phyloP scores from a whole-genome alignment of 2,888 invertebrate genomes.

The Hipparchia sbordonii region DNA sequence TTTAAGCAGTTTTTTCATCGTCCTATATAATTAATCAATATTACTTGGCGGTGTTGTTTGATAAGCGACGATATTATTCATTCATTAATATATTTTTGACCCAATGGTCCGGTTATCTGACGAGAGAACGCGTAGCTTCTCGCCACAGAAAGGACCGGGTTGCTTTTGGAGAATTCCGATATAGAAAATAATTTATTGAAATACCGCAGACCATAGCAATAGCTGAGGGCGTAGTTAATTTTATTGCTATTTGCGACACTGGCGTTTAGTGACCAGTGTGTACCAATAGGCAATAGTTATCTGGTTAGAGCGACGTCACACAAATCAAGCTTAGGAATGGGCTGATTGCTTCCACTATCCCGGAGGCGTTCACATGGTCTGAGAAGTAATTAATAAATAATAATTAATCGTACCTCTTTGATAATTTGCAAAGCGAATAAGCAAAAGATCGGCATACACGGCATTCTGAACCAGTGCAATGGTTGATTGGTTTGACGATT shows the following conservation, averaged over 20 bases:
- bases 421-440: neutral
- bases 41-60: too few species aligned
- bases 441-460: too few species aligned
- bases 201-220: slow-evolving; percentile 25
- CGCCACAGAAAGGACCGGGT: neutral
- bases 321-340: slow-evolving; percentile 17
- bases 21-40: too few species aligned
- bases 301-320: slow-evolving; percentile 17
- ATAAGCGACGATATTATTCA: too few species aligned
- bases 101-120: neutral
- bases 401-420: neutral
- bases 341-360: slow-evolving; percentile 4
- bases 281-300: slow-evolving; percentile 9
- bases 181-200: slow-evolving; percentile 36
- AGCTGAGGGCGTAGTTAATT: slow-evolving; percentile 29
- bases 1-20: too few species aligned
- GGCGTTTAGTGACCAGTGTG: slow-evolving; percentile 13
- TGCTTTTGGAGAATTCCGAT: slow-evolving; percentile 29
- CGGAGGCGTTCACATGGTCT: slow-evolving; percentile 1
- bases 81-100: neutral
- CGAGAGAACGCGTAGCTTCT: neutral
- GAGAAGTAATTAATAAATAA: neutral
- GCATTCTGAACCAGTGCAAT: too few species aligned
- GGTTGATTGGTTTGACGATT: too few species aligned
- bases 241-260: slow-evolving; percentile 25